phyloP scores from a whole-genome alignment of 2,797 vertebrate species.

The Anguilla megastoma region DNA sequence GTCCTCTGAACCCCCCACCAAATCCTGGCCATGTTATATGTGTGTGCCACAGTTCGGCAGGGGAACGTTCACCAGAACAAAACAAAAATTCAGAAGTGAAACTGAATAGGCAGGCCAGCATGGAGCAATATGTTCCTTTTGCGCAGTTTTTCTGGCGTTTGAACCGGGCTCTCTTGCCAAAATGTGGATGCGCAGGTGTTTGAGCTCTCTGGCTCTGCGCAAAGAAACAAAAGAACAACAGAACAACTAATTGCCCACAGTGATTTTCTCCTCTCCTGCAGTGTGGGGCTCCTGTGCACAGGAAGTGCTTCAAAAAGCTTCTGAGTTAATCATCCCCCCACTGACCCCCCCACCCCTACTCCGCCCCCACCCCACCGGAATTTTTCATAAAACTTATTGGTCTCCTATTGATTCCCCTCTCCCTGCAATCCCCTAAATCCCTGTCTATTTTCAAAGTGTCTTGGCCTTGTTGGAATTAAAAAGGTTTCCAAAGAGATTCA shows the following conservation, averaged over 20 bases:
- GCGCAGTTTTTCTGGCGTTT: not conserved
- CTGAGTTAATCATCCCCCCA: constrained; percentile 2
- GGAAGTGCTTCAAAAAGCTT: not conserved
- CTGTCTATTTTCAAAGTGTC: constrained; percentile 9
- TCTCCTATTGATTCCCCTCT: constrained; percentile 22
- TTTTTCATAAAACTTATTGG: constrained; percentile 34
- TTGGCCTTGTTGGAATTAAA: constrained; percentile 23
- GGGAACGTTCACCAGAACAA: not conserved
- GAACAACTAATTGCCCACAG: not conserved
- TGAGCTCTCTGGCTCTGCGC: not conserved
- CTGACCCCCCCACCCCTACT: not conserved
- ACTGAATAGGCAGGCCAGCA: not conserved
- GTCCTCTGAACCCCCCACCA: not conserved
- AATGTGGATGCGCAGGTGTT: not conserved
- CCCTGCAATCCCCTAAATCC: constrained; percentile 11
- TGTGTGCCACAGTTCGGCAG: not conserved
- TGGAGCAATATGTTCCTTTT: not conserved
- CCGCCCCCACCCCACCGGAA: not conserved
- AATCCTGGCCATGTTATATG: not conserved
- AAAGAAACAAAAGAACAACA: not conserved
- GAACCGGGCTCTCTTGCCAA: not conserved
- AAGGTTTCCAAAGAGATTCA: not conserved
- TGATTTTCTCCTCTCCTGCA: not conserved
- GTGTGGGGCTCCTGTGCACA: not conserved
- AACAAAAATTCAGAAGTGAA: not conserved